Evolutionary conservation across 2,888 invertebrate species (phyloP).

Genomic region (Bombyx huttoni): DNA sequence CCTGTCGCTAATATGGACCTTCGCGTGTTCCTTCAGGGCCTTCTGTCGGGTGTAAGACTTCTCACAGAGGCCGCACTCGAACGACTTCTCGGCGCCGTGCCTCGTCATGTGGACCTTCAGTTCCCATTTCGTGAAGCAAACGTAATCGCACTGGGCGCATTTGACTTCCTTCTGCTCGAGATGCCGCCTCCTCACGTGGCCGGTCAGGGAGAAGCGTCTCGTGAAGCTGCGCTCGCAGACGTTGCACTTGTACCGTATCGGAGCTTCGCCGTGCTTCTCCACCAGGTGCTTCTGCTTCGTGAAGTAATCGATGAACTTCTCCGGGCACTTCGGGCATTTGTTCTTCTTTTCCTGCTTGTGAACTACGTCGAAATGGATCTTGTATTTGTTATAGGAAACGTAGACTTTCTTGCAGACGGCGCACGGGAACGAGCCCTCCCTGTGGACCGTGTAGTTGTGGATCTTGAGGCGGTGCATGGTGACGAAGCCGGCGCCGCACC

Average conservation of each 20-base stretch:
- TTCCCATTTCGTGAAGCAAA: slow-evolving; percentile 28
- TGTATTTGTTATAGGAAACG: slow-evolving; percentile 16
- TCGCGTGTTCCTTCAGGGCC: neutral
- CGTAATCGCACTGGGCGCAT: slow-evolving; percentile 28
- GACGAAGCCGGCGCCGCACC: slow-evolving; percentile 29
- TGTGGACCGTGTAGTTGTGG: slow-evolving; percentile 24
- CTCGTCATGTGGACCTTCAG: slow-evolving; percentile 12
- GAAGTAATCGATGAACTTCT: slow-evolving; percentile 28
- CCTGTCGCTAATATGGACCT: slow-evolving; percentile 1
- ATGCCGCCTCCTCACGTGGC: slow-evolving; percentile 15
- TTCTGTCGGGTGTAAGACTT: neutral
- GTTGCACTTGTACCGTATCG: slow-evolving; percentile 13
- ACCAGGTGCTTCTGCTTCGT: slow-evolving; percentile 26
- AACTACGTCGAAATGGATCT: slow-evolving; percentile 19
- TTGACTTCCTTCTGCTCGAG: slow-evolving; percentile 11
- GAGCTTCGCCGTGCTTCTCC: slow-evolving; percentile 14
- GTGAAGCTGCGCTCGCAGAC: slow-evolving; percentile 13
- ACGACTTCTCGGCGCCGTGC: slow-evolving; percentile 12
- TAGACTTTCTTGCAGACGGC: slow-evolving; percentile 30
- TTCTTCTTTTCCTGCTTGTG: slow-evolving; percentile 24
- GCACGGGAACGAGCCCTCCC: slow-evolving; percentile 9
- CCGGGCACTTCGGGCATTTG: slow-evolving; percentile 25
- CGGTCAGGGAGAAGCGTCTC: slow-evolving; percentile 9
- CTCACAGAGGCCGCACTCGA: slow-evolving; percentile 4
- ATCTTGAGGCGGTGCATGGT: slow-evolving; percentile 39